Evolutionary conservation across 1,140 invertebrate species (phyloP), one percentile per base, ranked within the genome.

Genomic region (Sycophila sp.): DNA sequence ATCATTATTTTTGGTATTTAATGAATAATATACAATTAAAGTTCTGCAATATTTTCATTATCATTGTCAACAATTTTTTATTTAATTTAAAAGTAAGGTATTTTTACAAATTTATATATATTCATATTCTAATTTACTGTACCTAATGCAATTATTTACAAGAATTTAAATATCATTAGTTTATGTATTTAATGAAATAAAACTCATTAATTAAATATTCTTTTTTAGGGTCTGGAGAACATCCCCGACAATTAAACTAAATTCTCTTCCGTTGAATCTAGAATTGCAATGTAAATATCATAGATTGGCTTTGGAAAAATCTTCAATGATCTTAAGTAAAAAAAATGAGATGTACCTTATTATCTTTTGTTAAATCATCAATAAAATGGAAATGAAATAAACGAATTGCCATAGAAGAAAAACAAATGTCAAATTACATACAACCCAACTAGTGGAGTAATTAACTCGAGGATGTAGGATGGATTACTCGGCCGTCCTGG

Each of bases 151-250:
- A n/a, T n/a, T n/a, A n/a, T n/a, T n/a, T n/a, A n/a, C n/a, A n/a
- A n/a, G n/a, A n/a, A n/a, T n/a, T n/a, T n/a, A n/a, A n/a, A n/a
- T n/a, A n/a, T n/a, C n/a, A n/a, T n/a, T n/a, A n/a, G n/a, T n/a
- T n/a, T n/a, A n/a, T n/a, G n/a, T n/a, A n/a, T n/a, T n/a, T n/a
- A n/a, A n/a, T n/a, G n/a, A n/a, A n/a, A n/a, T n/a, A n/a, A n/a
- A n/a, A n/a, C n/a, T n/a, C n/a, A n/a, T n/a, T n/a, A n/a, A n/a
- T n/a, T n/a, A n/a, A n/a, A n/a, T n/a, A n/a, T n/a, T n/a, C n/a
- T n/a, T n/a, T 64, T 55, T 64, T 34, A 78, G 77, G 76, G 67
- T 51, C 51, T 75, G 40, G 71, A 75, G 19, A 55, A 49, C 19
- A 59, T 78, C 56, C 76, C 77, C 32, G 71, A 78, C 45, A 51